Base-by-base conservation (phyloP, 2,888 invertebrate genomes). In the Nemapogon koenigi region DNA sequence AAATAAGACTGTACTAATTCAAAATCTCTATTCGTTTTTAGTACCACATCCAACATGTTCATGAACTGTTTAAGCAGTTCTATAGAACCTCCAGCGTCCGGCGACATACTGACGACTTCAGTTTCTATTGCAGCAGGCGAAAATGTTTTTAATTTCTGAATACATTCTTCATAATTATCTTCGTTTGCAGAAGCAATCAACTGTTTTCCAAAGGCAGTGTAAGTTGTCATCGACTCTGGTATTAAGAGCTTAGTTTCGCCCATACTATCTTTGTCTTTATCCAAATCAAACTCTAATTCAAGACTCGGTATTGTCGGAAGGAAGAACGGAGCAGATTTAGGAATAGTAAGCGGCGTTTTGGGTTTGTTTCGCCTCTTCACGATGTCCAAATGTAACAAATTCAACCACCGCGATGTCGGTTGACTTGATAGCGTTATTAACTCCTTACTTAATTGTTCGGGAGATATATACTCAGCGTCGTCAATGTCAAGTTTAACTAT, bases 321-420 rank as follows among this genome's bases (percentile, higher is more conserved):
- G 62, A 99, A 98, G 78, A 99, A 99, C 0, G 98, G 98, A 0
- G 96, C 97, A 1, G 89, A 85, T 66, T 93, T 92, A 0, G 92
- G 89, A 2, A 84, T 83, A 53, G 92, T 92, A 0, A 90, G 83
- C 0, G 91, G 85, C 35, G 88, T 87, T 63, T 88, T 92, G 0
- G 97, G 96, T 57, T 93, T 97, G 62, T 98, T 98, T 44, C 91
- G 81, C 50, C 85, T 87, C 62, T 89, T 93, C 2, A 98, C 91
- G 1, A 90, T 65, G 48, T 96, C 94, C 39, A 97, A 76, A 57
- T 91, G 87, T 1, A 96, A 80, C 10, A 98, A 76, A 63, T 95
- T 95, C 45, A 92, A 87, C 97, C 97, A 98, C 49, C 94, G 85
- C 0, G 94, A 94, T 18, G 88, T 86, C 0, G 96, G 86, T 40